A percentile compares a stretch with the other conserved stretches of the same genome.
These are phyloP conservation scores for Oasisia sp. DNA, from an alignment of 2,888 invertebrate species.

Conservation along the genomic window DNA sequence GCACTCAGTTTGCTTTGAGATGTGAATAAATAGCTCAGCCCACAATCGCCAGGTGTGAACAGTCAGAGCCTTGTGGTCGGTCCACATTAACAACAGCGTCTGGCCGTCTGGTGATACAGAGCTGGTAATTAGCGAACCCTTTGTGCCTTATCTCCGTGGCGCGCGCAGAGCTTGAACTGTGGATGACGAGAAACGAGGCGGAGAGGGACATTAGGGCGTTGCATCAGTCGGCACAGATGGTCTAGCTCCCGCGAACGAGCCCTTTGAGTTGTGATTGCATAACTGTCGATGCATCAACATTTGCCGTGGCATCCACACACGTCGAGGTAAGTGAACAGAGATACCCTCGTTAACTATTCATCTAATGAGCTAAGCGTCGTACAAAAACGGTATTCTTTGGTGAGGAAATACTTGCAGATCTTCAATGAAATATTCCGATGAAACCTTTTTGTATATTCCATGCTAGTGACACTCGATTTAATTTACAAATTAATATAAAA, in stretches of 20 bases:
- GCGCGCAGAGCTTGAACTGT: background rate
- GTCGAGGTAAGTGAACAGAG: background rate
- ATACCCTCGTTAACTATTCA: background rate
- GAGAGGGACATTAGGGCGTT: no score
- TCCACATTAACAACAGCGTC: background rate
- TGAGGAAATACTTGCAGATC: background rate
- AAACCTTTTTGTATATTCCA: background rate
- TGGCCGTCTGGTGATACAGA: background rate
- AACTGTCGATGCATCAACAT: no score
- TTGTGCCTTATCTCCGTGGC: background rate
- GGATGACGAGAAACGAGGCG: no score
- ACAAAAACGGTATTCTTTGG: background rate
- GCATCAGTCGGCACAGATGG: no score
- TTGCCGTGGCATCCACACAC: no score
- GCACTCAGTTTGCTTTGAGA: background rate
- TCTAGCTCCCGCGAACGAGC: no score
- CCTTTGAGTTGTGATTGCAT: no score
- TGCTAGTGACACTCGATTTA: background rate
- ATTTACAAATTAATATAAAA: background rate
- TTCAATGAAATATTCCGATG: background rate
- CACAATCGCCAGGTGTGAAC: background rate
- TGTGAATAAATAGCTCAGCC: background rate
- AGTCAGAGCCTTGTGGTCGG: background rate
- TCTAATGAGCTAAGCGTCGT: background rate
- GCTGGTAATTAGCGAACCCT: background rate